Conservation (phyloP, 2,888 invertebrate genomes). For the Cynaeus angustus region DNA sequence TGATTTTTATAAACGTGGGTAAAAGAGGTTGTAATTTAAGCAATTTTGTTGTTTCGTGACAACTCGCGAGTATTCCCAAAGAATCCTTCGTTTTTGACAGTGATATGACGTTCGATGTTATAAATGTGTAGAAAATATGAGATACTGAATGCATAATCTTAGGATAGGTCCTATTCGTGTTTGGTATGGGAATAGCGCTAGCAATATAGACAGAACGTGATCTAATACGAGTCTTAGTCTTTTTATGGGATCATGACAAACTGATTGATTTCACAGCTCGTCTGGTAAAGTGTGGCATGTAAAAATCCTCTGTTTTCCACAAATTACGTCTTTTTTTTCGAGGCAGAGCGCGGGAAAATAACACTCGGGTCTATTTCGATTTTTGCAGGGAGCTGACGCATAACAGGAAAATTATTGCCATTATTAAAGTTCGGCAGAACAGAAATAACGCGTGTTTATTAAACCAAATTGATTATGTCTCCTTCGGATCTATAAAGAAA, state of each 20-base stretch:
- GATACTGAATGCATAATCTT: conserved; percentile 6
- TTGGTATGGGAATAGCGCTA: conserved; percentile 31
- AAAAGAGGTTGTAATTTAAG: too few relatives aligned
- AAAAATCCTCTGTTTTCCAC: too few relatives aligned
- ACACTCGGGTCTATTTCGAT: conserved; percentile 28
- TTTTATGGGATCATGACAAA: conserved; percentile 42
- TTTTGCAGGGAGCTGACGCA: conserved; percentile 8
- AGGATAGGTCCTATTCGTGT: conserved; percentile 9
- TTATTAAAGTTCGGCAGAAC: conserved; percentile 18
- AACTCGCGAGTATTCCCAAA: not conserved
- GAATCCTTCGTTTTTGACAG: not conserved
- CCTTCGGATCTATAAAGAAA: conserved; percentile 37
- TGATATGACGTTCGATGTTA: not conserved
- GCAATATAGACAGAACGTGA: conserved; percentile 43
- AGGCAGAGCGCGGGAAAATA: conserved; percentile 18
- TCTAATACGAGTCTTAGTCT: conserved; percentile 40
- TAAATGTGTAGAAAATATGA: conserved; percentile 4
- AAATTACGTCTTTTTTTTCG: not conserved
- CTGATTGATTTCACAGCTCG: conserved; percentile 43
- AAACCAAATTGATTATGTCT: conserved; percentile 36
- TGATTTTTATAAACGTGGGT: too few relatives aligned
- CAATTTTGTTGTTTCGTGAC: not conserved
- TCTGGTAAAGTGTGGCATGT: not conserved
- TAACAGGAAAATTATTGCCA: conserved; percentile 31
- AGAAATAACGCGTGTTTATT: conserved; percentile 29